Evolutionary conservation across 2,797 vertebrate genomes (phyloP).

Genomic region (Pangasius macronema): DNA sequence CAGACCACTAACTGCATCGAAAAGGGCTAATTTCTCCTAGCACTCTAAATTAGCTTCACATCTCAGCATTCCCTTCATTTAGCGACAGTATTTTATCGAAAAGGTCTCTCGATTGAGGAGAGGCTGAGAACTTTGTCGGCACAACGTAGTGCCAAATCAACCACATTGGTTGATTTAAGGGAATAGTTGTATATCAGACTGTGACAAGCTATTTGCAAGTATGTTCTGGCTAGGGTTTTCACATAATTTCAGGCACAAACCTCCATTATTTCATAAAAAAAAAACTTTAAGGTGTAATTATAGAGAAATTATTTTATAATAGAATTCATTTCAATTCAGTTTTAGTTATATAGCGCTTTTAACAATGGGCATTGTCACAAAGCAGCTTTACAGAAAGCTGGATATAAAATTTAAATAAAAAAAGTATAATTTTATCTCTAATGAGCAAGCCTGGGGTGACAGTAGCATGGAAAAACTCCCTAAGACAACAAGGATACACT

Average conservation of each 20-base stretch:
- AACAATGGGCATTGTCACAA: not conserved
- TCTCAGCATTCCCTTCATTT: not conserved
- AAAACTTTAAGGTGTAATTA: not conserved
- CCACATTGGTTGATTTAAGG: not conserved
- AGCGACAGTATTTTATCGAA: not conserved
- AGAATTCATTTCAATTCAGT: not conserved
- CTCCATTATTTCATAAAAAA: not conserved
- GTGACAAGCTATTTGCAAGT: not conserved
- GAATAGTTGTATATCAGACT: not conserved
- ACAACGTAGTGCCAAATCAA: not conserved
- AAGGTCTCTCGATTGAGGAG: not conserved
- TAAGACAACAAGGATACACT: not conserved
- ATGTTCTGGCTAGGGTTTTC: not conserved
- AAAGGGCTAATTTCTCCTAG: conserved; percentile 27
- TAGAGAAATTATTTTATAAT: not conserved
- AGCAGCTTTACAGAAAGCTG: not conserved
- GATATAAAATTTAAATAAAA: too few relatives aligned
- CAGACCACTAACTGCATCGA: not conserved
- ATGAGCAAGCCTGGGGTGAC: not conserved
- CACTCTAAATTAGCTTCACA: conserved; percentile 7
- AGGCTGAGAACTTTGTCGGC: not conserved
- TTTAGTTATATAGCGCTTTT: not conserved
- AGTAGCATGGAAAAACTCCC: not conserved
- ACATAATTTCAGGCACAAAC: not conserved
- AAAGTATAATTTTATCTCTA: not conserved